Evolutionary conservation across 2,797 vertebrate species (phyloP).

Genomic region (Sarcoramphus papa): DNA sequence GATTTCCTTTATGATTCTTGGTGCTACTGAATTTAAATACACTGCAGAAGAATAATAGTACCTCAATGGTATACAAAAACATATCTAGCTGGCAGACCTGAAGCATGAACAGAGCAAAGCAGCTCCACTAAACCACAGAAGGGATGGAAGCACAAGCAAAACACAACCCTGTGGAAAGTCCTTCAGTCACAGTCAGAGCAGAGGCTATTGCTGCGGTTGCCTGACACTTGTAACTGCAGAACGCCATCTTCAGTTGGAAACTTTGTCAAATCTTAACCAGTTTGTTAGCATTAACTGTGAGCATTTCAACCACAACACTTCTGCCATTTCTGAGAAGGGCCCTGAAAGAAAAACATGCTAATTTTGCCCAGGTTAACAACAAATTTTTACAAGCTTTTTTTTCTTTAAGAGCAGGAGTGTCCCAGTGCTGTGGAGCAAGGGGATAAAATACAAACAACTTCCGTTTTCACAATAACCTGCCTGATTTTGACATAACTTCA

Average conservation of each 20-base stretch:
- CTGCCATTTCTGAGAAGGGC: not conserved
- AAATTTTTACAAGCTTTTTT: not conserved
- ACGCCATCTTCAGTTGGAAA: not conserved
- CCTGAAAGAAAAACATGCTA: not conserved
- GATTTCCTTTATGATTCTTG: not conserved
- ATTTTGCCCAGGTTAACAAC: not conserved
- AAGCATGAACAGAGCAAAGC: not conserved
- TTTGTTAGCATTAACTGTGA: not conserved
- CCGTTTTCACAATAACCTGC: not conserved
- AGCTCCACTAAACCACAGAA: not conserved
- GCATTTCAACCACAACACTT: not conserved
- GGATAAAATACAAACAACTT: not conserved
- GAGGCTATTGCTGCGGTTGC: fast-evolving
- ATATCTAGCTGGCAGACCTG: not conserved
- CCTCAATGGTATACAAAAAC: not conserved
- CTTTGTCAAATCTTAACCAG: not conserved
- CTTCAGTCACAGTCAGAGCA: not conserved
- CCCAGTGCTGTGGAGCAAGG: not conserved
- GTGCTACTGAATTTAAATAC: not conserved
- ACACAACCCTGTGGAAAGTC: not conserved
- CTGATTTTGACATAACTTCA: not conserved
- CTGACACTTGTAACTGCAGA: not conserved
- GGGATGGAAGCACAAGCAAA: not conserved
- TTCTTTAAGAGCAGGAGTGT: not conserved
- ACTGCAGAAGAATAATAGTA: not conserved